Evolutionary conservation across 2,888 invertebrate species (phyloP).

Genomic region (Drosophila pseudotakahashii): DNA sequence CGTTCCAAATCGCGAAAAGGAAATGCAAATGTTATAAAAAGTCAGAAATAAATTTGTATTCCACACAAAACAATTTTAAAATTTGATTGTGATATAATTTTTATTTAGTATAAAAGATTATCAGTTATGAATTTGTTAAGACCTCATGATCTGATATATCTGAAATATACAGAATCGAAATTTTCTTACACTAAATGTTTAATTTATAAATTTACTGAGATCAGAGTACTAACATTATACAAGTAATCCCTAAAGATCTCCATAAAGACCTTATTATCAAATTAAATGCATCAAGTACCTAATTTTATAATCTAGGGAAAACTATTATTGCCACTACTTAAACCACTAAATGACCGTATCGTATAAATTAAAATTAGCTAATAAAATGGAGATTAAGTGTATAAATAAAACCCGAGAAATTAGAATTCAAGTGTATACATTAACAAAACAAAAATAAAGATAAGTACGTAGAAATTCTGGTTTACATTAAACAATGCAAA

Average conservation of each 20-base stretch:
- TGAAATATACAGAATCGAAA: no score
- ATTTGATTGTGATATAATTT: no score
- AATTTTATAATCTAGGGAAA: background rate
- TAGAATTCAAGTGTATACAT: background rate
- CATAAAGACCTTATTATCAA: no score
- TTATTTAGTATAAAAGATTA: no score
- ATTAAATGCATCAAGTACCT: no score
- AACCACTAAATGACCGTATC: background rate
- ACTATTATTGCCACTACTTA: background rate
- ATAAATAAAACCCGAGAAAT: background rate
- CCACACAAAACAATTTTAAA: background rate
- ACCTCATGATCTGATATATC: background rate
- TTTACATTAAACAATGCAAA: slow-evolving; percentile 1
- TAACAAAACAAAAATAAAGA: background rate
- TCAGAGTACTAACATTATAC: background rate
- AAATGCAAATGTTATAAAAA: slow-evolving; percentile 23
- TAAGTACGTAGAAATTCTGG: no score
- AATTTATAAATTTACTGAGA: background rate
- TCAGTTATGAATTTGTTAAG: no score
- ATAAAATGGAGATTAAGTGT: background rate
- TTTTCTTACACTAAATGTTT: background rate
- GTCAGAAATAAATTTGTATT: background rate
- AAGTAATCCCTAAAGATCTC: background rate
- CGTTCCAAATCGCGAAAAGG: slow-evolving; percentile 24
- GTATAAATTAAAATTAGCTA: background rate